phyloP scores from a whole-genome alignment of 2,797 vertebrate species.

The Falco columbarius region DNA sequence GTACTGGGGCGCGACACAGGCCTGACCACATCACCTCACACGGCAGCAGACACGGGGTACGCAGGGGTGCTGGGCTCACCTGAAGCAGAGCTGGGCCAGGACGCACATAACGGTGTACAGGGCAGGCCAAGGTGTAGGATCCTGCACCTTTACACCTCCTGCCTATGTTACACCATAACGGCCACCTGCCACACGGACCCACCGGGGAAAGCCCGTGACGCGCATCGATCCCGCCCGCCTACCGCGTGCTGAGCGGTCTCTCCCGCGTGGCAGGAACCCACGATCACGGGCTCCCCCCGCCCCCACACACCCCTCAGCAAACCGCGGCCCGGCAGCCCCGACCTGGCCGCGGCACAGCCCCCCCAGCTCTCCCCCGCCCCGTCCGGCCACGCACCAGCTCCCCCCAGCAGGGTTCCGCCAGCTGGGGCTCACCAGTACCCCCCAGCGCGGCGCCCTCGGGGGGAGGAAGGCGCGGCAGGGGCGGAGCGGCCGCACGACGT shows the following conservation, averaged over 20 bases:
- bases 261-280: fast-evolving
- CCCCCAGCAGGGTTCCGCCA: neutral
- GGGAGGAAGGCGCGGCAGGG: no score
- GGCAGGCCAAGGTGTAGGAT: fast-evolving
- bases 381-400: fast-evolving
- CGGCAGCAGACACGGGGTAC: no score
- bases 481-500: neutral
- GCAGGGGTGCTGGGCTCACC: fast-evolving
- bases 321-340: neutral
- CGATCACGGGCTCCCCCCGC: neutral
- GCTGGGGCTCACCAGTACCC: fast-evolving
- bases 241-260: fast-evolving
- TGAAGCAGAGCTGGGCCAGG: neutral
- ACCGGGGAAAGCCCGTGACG: fast-evolving
- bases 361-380: no score
- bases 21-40: neutral
- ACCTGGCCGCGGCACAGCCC: fast-evolving
- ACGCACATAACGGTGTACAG: fast-evolving
- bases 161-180: no score
- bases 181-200: neutral
- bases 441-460: fast-evolving
- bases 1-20: neutral
- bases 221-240: fast-evolving
- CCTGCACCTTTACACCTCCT: no score
- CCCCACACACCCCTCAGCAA: neutral